Conservation (phyloP, 2,888 invertebrate genomes). For the Branchellion lobata region DNA sequence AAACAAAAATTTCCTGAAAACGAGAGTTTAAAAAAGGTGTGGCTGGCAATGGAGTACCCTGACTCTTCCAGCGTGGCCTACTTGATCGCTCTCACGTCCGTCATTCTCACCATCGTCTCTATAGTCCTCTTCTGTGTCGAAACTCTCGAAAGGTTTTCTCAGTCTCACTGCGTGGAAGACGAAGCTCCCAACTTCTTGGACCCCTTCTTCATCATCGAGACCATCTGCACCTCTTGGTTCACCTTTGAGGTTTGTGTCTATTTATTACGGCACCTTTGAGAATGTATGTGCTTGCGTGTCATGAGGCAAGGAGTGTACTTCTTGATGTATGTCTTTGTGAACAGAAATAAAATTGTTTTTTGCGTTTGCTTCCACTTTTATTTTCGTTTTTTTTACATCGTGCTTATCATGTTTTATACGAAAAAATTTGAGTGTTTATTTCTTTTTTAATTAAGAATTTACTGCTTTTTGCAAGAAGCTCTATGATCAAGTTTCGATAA, state of each 20-base stretch:
- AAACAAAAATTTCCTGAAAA: constrained; percentile 58
- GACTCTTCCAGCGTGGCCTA: constrained; percentile 60
- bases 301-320: too few relatives aligned
- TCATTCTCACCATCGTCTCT: constrained; percentile 59
- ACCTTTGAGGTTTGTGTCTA: constrained; percentile 61
- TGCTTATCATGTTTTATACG: too few relatives aligned
- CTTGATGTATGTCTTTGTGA: too few relatives aligned
- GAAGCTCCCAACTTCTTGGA: constrained; percentile 57
- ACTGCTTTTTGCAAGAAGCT: too few relatives aligned
- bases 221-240: constrained; percentile 64
- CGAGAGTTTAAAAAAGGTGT: constrained; percentile 57
- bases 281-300: too few relatives aligned
- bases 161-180: constrained; percentile 56
- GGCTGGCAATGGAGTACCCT: constrained; percentile 62
- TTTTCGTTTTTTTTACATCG: too few relatives aligned
- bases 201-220: constrained; percentile 64
- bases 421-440: too few relatives aligned
- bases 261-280: not conserved
- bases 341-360: too few relatives aligned
- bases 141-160: constrained; percentile 57
- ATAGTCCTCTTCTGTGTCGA: constrained; percentile 62
- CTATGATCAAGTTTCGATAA: too few relatives aligned
- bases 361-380: too few relatives aligned
- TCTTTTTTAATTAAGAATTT: too few relatives aligned
- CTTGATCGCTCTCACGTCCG: constrained; percentile 60